Evolutionary conservation across 2,797 vertebrate genomes (phyloP).

Genomic region (Mycteria americana): DNA sequence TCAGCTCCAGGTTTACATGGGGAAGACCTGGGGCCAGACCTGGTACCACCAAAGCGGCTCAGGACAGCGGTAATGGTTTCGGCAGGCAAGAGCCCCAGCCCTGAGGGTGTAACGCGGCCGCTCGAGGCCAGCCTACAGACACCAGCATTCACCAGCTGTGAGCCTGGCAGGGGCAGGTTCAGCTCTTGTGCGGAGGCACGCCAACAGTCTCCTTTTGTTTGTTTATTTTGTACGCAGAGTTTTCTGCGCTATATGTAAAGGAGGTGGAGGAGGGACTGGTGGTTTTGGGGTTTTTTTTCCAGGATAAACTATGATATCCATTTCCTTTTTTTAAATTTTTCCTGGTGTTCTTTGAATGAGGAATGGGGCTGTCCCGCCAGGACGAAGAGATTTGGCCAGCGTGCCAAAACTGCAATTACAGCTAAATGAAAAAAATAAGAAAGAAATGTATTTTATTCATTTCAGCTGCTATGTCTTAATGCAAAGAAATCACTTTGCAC

Average conservation of each 20-base stretch:
- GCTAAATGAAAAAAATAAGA: slow-evolving; percentile 32
- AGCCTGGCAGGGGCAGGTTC: not conserved
- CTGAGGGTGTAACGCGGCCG: accelerated
- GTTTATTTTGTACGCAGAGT: not conserved
- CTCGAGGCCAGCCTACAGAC: not conserved
- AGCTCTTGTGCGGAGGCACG: not conserved
- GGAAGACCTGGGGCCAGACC: not conserved
- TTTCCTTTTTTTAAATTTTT: not conserved
- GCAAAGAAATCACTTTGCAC: slow-evolving; percentile 68
- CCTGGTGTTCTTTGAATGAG: slow-evolving; percentile 13
- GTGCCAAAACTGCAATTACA: slow-evolving; percentile 55
- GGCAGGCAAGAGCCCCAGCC: not conserved
- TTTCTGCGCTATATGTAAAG: not conserved
- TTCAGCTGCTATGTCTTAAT: slow-evolving; percentile 72
- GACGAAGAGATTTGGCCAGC: slow-evolving; percentile 8
- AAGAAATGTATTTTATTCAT: slow-evolving; percentile 66
- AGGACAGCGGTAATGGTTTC: accelerated
- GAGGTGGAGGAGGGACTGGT: not conserved
- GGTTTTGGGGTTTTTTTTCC: not conserved
- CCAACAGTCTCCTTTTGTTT: not conserved
- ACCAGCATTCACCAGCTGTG: not conserved
- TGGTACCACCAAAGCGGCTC: not conserved
- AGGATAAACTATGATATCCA: not conserved
- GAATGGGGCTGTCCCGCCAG: not conserved
- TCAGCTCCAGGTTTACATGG: accelerated